phyloP scores from a whole-genome alignment of 2,888 invertebrate species.

The Philereme vetulata region DNA sequence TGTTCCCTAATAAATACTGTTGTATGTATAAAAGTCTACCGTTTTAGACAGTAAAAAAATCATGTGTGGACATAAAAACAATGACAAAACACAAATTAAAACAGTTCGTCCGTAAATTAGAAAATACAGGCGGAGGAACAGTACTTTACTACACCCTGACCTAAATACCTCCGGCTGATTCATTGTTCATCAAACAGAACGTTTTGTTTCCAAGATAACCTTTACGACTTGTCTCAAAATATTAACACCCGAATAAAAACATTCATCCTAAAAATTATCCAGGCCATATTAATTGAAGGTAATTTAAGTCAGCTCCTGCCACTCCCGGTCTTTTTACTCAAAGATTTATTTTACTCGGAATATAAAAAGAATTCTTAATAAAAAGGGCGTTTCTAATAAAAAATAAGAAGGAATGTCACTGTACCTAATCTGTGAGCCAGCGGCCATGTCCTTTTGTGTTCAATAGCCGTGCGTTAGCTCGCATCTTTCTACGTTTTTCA shows the following conservation, averaged over 20 bases:
- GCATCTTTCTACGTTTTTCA: conserved; percentile 49
- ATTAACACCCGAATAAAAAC: conserved; percentile 12
- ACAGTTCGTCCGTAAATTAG: no score
- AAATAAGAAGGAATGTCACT: conserved; percentile 58
- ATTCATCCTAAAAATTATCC: conserved; percentile 15
- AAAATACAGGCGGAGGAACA: no score
- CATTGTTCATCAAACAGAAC: conserved; percentile 1
- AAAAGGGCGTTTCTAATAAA: conserved; percentile 39
- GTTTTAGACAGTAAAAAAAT: no score
- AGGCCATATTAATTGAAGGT: conserved; percentile 17
- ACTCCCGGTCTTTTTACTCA: conserved; percentile 22
- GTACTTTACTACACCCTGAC: no score
- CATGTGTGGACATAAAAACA: no score
- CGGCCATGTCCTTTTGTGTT: conserved; percentile 40
- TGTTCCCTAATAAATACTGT: no score
- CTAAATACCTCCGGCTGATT: no score
- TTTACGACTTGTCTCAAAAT: not conserved
- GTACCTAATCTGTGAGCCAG: conserved; percentile 44
- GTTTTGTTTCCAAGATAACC: conserved; percentile 6
- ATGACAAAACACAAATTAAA: no score
- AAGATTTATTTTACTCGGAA: conserved; percentile 30
- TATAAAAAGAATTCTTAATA: conserved; percentile 32
- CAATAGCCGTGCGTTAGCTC: conserved; percentile 41
- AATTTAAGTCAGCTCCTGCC: conserved; percentile 25
- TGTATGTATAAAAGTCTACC: no score